Evolutionary conservation across 1,140 invertebrate species (phyloP).

Genomic region (Drosophila sucinea): DNA sequence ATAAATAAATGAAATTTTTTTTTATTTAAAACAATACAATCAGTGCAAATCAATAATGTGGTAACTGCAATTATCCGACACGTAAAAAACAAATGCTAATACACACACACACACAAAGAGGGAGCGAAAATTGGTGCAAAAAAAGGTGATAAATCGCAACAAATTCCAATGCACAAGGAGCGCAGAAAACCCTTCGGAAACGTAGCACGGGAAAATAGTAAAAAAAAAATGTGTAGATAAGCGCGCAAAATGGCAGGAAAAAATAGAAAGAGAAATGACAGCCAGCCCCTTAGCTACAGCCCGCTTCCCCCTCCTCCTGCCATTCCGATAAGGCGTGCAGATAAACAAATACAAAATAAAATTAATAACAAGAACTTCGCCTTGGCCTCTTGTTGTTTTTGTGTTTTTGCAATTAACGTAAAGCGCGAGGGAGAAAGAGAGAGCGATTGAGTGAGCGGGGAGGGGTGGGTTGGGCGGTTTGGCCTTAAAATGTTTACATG

Average conservation of each 20-base stretch:
- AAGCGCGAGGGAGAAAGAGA: not conserved
- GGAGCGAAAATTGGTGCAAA: conserved; percentile 35
- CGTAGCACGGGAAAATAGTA: conserved; percentile 45
- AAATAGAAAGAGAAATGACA: conserved; percentile 40
- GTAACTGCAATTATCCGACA: conserved; percentile 37
- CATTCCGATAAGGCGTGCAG: conserved; percentile 61
- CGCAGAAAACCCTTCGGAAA: conserved; percentile 46
- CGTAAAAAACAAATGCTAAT: not conserved
- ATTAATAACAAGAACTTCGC: conserved; percentile 61
- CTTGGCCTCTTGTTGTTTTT: conserved; percentile 37
- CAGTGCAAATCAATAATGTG: conserved; percentile 31
- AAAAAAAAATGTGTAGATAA: conserved; percentile 63
- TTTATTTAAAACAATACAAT: conserved; percentile 33
- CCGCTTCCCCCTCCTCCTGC: not conserved
- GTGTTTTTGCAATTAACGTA: conserved; percentile 51
- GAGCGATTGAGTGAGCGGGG: not conserved
- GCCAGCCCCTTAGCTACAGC: not conserved
- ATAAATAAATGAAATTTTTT: conserved; percentile 14
- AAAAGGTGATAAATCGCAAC: conserved; percentile 58
- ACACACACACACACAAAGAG: conserved; percentile 12
- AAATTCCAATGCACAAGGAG: conserved; percentile 68
- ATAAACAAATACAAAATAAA: conserved; percentile 69
- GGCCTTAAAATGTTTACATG: conserved; percentile 69
- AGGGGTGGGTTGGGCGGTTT: not conserved
- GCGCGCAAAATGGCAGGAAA: conserved; percentile 64